Base-by-base conservation (phyloP, 2,113 vertebrate species). In the Lepisosteus oculatus region DNA sequence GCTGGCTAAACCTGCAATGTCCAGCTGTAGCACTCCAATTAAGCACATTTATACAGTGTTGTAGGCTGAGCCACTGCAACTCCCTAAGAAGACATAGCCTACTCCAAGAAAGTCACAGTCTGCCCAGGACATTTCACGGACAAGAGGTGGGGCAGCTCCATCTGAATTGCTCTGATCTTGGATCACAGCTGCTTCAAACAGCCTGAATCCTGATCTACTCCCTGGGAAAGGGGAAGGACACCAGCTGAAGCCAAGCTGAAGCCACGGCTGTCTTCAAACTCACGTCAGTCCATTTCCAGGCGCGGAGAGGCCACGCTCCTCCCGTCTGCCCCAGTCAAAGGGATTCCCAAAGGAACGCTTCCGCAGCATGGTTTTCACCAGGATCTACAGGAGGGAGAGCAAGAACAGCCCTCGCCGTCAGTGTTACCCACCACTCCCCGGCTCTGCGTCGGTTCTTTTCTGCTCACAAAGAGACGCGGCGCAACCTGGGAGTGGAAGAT, bases 271-370 rank as follows among this genome's bases (percentile, higher is more conserved):
- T 14, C 1, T 63, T n/a, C 43, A 72, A 15, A 87, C 97, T 95
- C 92, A 98, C 97, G 56, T 84, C 78, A 97, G 89, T 55, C 84
- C 77, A 77, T 87, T 93, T 42, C 94, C 94, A 0, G 94, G 85
- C 0, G 92, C 83, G 7, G 93, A 91, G 81, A 90, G 57, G 0
- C 86, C 87, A 54, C 95, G 80, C 44, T 98, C 97, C 57, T 99
- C 97, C 75, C 92, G 91, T 72, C 91, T 93, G 76, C 90, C 92
- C 82, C 94, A 94, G 56, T 99, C 97, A 0, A 99, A 99, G 0
- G 97, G 97, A 82, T 99, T 98, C 75, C 96, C 96, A 0, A 99
- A 99, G 55, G 97, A 99, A 54, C 97, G 92, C 72, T 99, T 99
- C 62, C 97, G 92, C 77, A 99, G 93, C 97, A 99, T 99, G 0